A percentile compares a stretch with the other conserved stretches of the same genome.
These are phyloP conservation scores for Ypsolopha sequella DNA, from an alignment of 2,888 invertebrate genomes.

Conservation along the genomic window DNA sequence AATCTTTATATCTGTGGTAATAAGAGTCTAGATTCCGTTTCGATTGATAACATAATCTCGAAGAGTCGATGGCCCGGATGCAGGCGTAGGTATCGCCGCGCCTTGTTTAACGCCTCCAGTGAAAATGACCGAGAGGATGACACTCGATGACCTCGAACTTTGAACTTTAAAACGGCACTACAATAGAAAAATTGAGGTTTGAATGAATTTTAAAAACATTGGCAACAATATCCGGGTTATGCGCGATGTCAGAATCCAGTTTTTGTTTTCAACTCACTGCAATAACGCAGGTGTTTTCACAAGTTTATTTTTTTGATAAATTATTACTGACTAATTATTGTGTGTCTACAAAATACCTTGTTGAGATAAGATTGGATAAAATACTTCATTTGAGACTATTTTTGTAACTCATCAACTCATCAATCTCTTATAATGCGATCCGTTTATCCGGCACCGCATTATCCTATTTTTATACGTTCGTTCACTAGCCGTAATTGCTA, in stretches of 20 bases:
- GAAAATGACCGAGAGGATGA: conserved; percentile 34
- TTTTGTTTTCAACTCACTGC: too few species aligned
- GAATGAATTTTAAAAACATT: neutral
- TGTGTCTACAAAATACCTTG: too few species aligned
- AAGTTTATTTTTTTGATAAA: too few species aligned
- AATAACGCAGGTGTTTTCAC: too few species aligned
- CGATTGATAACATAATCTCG: too few species aligned
- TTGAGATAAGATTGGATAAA: too few species aligned
- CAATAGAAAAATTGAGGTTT: neutral
- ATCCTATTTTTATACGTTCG: conserved; percentile 25
- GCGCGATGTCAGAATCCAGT: too few species aligned
- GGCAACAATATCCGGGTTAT: too few species aligned
- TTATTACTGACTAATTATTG: too few species aligned
- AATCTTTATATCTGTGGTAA: neutral
- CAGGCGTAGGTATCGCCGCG: conserved; percentile 41
- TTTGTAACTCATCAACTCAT: neutral
- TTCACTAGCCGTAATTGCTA: conserved; percentile 28
- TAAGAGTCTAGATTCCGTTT: too few species aligned
- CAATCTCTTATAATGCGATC: neutral
- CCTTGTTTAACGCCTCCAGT: conserved; percentile 44
- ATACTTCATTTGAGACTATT: neutral
- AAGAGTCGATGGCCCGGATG: conserved; percentile 46
- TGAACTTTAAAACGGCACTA: conserved; percentile 18
- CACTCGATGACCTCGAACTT: conserved; percentile 49
- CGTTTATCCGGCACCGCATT: neutral